Percentiles rank a stretch among this genome's conserved stretches.
Evolutionary conservation across 1,140 invertebrate genomes (phyloP).

Genomic region (Goniozus legneri): DNA sequence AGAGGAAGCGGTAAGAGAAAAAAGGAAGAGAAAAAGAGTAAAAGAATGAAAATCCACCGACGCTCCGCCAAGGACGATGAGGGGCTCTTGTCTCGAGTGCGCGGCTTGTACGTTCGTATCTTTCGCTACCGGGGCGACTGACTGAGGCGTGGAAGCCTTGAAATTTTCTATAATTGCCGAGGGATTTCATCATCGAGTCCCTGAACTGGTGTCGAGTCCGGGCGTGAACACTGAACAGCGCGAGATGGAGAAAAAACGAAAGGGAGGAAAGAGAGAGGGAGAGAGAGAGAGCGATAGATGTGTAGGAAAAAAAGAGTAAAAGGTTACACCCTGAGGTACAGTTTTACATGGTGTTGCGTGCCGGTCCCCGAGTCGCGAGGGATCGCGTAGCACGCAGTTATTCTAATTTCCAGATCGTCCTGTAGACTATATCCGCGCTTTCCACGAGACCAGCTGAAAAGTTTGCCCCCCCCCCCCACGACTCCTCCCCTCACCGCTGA

Average conservation of each 20-base stretch:
- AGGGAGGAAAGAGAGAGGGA: not conserved
- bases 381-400: not conserved
- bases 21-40: too few species aligned
- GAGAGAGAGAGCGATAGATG: not conserved
- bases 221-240: too few species aligned
- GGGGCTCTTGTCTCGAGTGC: too few species aligned
- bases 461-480: too few species aligned
- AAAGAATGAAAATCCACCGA: too few species aligned
- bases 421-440: too few species aligned
- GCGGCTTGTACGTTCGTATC: too few species aligned
- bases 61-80: too few species aligned
- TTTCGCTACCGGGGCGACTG: too few species aligned
- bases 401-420: not conserved
- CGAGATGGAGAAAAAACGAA: not conserved
- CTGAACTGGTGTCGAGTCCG: slow-evolving; percentile 9
- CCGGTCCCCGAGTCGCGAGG: too few species aligned
- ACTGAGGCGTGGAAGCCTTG: slow-evolving; percentile 40
- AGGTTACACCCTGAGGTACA: not conserved
- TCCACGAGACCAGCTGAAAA: not conserved
- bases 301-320: not conserved
- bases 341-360: not conserved
- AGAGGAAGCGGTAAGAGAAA: too few species aligned
- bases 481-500: too few species aligned
- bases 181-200: slow-evolving; percentile 30
- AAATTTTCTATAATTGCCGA: slow-evolving; percentile 38